Base-by-base conservation (phyloP, 2,888 invertebrate species). In the Xylota sylvarum region DNA sequence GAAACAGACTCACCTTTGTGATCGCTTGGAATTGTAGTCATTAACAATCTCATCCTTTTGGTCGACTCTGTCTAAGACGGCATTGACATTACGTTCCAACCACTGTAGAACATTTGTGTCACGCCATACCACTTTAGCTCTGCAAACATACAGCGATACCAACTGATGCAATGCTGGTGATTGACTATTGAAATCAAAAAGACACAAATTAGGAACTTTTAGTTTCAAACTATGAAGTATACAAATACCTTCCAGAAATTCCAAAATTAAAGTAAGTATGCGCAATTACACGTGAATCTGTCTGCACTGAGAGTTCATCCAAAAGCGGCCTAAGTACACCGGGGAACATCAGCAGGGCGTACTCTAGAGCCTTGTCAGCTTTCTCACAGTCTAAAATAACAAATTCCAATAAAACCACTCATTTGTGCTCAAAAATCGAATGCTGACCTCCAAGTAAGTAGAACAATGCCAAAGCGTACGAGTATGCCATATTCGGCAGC, bases 401-500 rank as follows among this genome's bases (percentile, higher is more conserved):
- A 32, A 12, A 74, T 17, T 43, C 67, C 35, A 12, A 62, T 37
- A 5, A 40, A 9, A 19, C 3, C 1, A 2, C 52, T 58, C 10
- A 69, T 23, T 56, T 58, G 1, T n/a, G 37, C 5, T 10, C 0
- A 30, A 55, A 6, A 50, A 60, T 52, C 14, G 4, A 1, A 35
- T 27, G 35, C 52, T 88, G 88, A 84, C 92, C 93, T 60, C 93
- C 92, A 43, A 93, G 92, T 30, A 94, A 89, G 89, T 95, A 94
- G 91, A 95, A 96, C 89, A 95, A 93, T 2, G 96, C 96, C 88
- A 97, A 93, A 0, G 97, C 96, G 81, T 96, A 93, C 1, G 97
- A 97, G 91, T 95, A 97, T 0, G 96, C 96, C 94, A 97, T 96
- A 91, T 97, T 98, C n/a, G 98, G 98, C 80, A 98, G 93, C 91